Base-by-base conservation (phyloP, 2,797 vertebrate species). In the Phrynocephalus forsythii region DNA sequence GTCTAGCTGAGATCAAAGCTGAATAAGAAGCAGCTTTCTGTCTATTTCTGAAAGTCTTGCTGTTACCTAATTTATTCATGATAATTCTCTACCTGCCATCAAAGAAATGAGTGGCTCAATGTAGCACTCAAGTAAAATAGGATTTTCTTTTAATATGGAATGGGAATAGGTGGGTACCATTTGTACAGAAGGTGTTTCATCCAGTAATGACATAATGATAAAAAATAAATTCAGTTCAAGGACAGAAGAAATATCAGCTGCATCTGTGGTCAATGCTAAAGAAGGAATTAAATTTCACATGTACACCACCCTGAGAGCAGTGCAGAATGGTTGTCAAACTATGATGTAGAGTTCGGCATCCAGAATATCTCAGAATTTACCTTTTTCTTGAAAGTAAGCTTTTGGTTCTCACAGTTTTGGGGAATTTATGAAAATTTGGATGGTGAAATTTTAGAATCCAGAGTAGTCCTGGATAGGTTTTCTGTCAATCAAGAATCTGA, bases 1-100 rank as follows among this genome's bases (percentile, higher is more conserved):
- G 85, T 1, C 83, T 63, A 72, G 87, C 87, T 3, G 48, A 93
- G 90, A 94, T 95, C 93, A 94, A 95, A 90, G 88, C 66, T 86
- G 38, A 82, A 88, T 79, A 48, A 1, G 87, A 90, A 87, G 77
- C 33, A 86, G 48, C 56, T 91, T 91, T 84, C 93, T 86, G 87
- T 79, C 85, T 91, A 87, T 92, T 93, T 94, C 83, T 82, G 71
- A 87, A 84, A 83, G 68, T 86, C 82, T 89, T 82, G 16, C 82
- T 85, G 69, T 82, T 77, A 73, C 69, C 60, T 48, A 63, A 82
- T 84, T 0, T 60, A 78, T 18, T n/a, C 83, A 56, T 69, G 83
- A 86, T 48, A 78, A 9, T 89, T 94, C 87, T 60, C 20, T 38
- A 87, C 71, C 60, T 71, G 11, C 69, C 66, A 11, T 71, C 30